phyloP scores from a whole-genome alignment of 2,113 vertebrate species.

The Nycticorax nycticorax region DNA sequence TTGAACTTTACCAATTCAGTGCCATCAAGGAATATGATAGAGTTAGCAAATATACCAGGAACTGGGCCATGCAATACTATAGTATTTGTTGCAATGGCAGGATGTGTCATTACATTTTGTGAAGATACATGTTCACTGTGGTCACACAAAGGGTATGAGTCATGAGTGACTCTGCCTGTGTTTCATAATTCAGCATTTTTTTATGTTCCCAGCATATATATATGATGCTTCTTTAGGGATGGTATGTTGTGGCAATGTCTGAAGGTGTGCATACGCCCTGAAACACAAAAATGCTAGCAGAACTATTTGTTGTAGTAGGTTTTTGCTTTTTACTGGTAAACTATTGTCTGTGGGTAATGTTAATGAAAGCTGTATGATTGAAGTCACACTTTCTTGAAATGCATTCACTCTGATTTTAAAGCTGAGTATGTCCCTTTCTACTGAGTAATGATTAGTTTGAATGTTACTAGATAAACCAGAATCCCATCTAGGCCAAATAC shows the following conservation, averaged over 20 bases:
- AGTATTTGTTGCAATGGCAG: not conserved
- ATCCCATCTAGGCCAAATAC: conserved; percentile 67
- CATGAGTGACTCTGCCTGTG: not conserved
- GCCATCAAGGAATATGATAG: too few relatives aligned
- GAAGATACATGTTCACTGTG: not conserved
- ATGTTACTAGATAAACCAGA: not conserved
- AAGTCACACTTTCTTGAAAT: not conserved
- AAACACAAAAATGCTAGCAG: not conserved
- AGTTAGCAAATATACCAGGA: not conserved
- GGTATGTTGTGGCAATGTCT: accelerated
- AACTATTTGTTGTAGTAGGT: not conserved
- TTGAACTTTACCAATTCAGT: not conserved
- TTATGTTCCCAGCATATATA: not conserved
- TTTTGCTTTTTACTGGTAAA: not conserved
- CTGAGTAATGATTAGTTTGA: not conserved
- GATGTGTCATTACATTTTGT: not conserved
- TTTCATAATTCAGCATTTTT: not conserved
- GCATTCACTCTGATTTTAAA: not conserved
- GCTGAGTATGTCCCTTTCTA: not conserved
- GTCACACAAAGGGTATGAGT: not conserved
- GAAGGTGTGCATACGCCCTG: not conserved
- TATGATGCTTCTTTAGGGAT: not conserved
- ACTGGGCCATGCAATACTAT: accelerated
- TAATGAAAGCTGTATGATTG: not conserved
- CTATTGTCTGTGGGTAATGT: not conserved